Conservation (phyloP, 1,140 invertebrate genomes). For the Hestina assimilis region DNA sequence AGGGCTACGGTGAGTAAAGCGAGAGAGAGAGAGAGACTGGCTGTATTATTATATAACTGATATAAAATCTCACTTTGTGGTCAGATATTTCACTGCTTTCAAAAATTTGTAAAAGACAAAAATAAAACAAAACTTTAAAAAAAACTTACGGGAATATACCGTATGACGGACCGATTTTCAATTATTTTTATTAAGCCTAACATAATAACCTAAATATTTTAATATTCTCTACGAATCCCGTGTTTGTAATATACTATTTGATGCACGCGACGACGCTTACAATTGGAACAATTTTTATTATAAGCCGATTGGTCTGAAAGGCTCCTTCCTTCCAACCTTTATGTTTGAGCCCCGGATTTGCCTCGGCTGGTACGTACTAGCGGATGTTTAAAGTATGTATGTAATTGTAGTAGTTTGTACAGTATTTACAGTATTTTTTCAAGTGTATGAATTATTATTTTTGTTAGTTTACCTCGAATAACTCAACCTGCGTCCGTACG, state of each 20-base stretch:
- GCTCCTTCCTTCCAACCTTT: conserved; percentile 27
- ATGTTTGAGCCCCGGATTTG: conserved; percentile 55
- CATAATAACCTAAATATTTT: too few species aligned
- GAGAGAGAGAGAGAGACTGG: neutral
- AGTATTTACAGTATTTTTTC: conserved; percentile 5
- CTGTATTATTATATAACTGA: too few species aligned
- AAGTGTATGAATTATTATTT: too few species aligned
- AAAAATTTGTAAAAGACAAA: too few species aligned
- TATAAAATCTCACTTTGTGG: neutral
- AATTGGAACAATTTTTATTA: neutral
- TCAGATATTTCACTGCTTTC: too few species aligned
- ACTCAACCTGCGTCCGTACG: too few species aligned
- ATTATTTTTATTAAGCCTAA: too few species aligned
- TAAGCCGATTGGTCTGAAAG: neutral
- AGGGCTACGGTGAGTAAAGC: conserved; percentile 88
- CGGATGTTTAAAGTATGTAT: conserved; percentile 17
- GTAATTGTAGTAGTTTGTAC: neutral
- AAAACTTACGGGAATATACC: too few species aligned
- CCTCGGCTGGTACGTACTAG: conserved; percentile 52
- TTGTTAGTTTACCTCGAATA: too few species aligned
- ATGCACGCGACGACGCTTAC: neutral
- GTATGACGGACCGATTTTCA: too few species aligned
- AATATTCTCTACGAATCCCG: too few species aligned
- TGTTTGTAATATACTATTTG: neutral
- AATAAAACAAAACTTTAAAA: too few species aligned